Conservation (phyloP, 1,140 invertebrate genomes). For the Mamestra configurata region DNA sequence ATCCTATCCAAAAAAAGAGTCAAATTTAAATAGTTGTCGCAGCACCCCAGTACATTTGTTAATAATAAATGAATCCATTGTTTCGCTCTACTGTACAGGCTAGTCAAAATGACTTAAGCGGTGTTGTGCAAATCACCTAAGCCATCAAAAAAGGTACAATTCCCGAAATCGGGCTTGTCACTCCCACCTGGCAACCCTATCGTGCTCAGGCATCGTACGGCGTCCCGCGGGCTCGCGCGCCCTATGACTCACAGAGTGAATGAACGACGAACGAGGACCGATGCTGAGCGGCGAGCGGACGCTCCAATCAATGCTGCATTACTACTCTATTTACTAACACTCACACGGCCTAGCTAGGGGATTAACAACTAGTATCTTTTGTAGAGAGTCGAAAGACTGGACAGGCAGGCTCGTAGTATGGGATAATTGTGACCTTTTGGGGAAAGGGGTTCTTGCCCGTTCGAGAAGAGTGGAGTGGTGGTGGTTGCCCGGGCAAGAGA, state of each 20-base stretch:
- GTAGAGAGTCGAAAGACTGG: neutral
- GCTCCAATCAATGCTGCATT: constrained; percentile 48
- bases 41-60: too few relatives aligned
- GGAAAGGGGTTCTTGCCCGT: too few relatives aligned
- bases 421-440: too few relatives aligned
- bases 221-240: constrained; percentile 52
- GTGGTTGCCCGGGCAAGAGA: too few relatives aligned
- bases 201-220: constrained; percentile 28
- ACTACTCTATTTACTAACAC: constrained; percentile 53
- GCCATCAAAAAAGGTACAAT: neutral
- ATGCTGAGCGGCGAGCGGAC: neutral
- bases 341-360: constrained; percentile 20
- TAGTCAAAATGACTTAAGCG: too few relatives aligned
- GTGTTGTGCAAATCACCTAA: too few relatives aligned
- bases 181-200: constrained; percentile 22
- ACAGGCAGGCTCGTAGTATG: too few relatives aligned
- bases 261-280: constrained; percentile 35
- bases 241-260: constrained; percentile 58
- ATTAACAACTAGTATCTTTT: constrained; percentile 22
- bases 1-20: too few relatives aligned
- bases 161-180: neutral
- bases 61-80: too few relatives aligned
- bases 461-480: too few relatives aligned
- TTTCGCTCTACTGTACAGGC: too few relatives aligned
- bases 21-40: too few relatives aligned